Conservation (phyloP, 2,888 invertebrate species). For the Dicycla oo region DNA sequence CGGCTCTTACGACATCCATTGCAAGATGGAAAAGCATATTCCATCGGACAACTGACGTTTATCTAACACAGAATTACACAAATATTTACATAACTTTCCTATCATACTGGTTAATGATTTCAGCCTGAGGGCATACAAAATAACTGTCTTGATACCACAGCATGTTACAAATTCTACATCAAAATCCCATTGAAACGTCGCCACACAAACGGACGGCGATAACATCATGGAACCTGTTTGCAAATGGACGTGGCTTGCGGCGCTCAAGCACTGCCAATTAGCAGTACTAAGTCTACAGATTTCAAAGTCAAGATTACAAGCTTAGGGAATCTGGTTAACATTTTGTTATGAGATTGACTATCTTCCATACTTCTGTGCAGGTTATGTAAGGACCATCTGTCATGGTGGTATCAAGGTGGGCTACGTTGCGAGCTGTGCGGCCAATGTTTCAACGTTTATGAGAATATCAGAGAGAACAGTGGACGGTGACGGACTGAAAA, state of each 20-base stretch:
- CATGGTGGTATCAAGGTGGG: neutral
- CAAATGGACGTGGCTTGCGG: conserved; percentile 55
- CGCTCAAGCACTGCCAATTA: conserved; percentile 66
- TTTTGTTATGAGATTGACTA: conserved; percentile 8
- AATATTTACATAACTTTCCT: conserved; percentile 55
- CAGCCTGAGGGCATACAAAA: conserved; percentile 48
- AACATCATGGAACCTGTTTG: conserved; percentile 64
- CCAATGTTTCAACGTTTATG: neutral
- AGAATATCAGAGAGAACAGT: neutral
- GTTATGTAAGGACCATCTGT: conserved; percentile 2
- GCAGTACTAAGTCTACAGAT: conserved; percentile 61
- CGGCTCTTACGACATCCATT: conserved; percentile 33
- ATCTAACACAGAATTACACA: conserved; percentile 41
- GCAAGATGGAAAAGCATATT: conserved; percentile 25
- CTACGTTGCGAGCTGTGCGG: neutral
- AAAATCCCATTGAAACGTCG: conserved; percentile 59
- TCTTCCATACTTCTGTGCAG: neutral
- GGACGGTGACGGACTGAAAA: neutral
- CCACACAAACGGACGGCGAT: conserved; percentile 57
- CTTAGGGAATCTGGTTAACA: conserved; percentile 39
- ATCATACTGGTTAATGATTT: conserved; percentile 45
- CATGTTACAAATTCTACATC: conserved; percentile 52
- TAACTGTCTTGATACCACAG: conserved; percentile 31
- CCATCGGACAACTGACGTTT: conserved; percentile 28
- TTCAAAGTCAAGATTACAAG: conserved; percentile 69